Conservation (phyloP, 2,113 vertebrate species). For the Turdus rufiventris region DNA sequence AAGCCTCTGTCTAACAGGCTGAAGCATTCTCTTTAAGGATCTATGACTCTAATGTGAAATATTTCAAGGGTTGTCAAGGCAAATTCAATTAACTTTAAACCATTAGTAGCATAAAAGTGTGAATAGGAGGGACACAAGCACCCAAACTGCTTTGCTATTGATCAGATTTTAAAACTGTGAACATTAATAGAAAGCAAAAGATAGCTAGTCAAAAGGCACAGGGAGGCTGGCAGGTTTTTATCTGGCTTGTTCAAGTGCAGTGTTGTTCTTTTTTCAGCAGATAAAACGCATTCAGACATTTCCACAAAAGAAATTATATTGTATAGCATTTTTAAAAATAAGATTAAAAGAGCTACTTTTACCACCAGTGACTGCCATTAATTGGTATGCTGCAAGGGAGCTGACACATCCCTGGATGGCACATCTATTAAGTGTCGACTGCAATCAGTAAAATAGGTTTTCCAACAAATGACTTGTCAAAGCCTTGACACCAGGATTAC, state of each 20-base stretch:
- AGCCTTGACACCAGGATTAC: constrained; percentile 48
- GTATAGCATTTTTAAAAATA: constrained; percentile 40
- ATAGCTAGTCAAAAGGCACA: neutral
- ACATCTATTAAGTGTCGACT: constrained; percentile 52
- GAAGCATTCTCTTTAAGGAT: neutral
- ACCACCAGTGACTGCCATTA: constrained; percentile 45
- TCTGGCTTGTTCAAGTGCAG: neutral
- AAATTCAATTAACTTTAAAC: constrained; percentile 15
- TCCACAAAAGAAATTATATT: constrained; percentile 22
- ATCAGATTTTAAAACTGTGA: neutral
- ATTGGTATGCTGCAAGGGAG: constrained; percentile 47
- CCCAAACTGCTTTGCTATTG: neutral
- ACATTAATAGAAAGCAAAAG: neutral
- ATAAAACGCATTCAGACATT: neutral
- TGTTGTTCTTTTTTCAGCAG: neutral
- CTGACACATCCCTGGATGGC: constrained; percentile 38
- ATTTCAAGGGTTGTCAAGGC: neutral
- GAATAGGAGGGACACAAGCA: neutral
- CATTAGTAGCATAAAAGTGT: neutral
- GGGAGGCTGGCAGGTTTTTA: neutral
- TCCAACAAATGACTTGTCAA: constrained; percentile 56
- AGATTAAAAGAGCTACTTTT: constrained; percentile 59
- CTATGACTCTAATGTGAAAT: neutral
- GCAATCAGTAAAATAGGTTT: constrained; percentile 53
- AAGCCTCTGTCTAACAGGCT: neutral